Conservation (phyloP, 2,113 vertebrate species). For the Machaerirhynchus nigripectus region DNA sequence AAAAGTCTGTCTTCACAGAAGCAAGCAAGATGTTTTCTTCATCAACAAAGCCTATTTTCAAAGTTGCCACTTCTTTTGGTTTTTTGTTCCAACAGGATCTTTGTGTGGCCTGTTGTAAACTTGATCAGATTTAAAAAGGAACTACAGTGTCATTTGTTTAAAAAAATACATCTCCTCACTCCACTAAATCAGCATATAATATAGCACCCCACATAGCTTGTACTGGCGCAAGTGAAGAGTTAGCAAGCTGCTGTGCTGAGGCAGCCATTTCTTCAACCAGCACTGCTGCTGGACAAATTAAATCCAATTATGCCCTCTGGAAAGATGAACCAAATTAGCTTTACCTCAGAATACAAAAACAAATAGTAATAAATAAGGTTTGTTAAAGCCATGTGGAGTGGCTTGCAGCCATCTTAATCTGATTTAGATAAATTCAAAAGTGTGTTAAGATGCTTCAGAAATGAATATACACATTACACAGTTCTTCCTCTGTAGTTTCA, state of each 20-base stretch:
- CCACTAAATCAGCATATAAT: background rate
- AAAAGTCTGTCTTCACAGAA: background rate
- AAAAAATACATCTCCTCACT: background rate
- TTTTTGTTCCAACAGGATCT: background rate
- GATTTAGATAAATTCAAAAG: background rate
- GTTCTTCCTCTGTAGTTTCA: background rate
- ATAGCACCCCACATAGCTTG: background rate
- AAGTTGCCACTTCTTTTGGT: background rate
- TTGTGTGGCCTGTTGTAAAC: background rate
- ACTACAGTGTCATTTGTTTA: background rate
- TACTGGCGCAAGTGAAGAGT: background rate
- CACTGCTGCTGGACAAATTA: background rate
- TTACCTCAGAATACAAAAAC: background rate
- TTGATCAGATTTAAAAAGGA: background rate
- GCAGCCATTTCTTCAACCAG: background rate
- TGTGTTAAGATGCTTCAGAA: background rate
- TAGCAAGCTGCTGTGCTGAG: background rate
- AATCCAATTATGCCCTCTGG: background rate
- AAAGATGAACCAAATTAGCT: background rate
- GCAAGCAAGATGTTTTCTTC: background rate
- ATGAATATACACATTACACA: background rate
- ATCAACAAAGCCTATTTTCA: background rate
- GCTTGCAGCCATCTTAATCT: background rate
- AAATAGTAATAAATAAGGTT: background rate
- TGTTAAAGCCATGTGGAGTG: background rate